Conservation (phyloP, 2,797 vertebrate genomes). For the Thripadectes ignobilis region DNA sequence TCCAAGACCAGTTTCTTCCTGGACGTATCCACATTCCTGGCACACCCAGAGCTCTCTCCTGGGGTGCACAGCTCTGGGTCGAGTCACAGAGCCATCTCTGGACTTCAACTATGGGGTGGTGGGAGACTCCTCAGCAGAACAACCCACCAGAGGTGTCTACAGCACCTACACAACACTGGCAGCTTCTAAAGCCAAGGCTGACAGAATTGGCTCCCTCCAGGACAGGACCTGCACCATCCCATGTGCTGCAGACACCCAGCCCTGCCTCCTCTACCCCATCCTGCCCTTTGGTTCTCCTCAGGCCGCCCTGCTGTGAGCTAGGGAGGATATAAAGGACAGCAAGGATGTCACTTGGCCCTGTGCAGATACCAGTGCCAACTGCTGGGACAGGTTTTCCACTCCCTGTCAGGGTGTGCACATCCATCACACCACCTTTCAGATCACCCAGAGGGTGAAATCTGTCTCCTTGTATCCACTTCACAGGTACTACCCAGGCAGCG, state of each 20-base stretch:
- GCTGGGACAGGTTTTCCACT: not conserved
- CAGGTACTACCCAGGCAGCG: not conserved
- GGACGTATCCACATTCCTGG: accelerated
- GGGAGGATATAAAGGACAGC: not conserved
- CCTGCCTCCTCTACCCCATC: not conserved
- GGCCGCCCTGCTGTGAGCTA: not conserved
- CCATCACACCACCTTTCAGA: not conserved
- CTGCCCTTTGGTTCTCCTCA: not conserved
- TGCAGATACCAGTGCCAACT: not conserved
- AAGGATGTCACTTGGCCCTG: not conserved
- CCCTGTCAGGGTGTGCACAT: not conserved
- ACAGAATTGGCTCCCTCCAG: not conserved
- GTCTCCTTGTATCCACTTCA: not conserved
- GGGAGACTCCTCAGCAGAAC: not conserved
- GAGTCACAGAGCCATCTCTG: accelerated
- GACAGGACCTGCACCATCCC: not conserved
- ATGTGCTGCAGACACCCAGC: not conserved
- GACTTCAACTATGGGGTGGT: not conserved
- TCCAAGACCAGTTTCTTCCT: not conserved
- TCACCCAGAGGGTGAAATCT: accelerated
- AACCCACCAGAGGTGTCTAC: not conserved
- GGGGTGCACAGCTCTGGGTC: accelerated
- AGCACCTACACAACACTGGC: not conserved
- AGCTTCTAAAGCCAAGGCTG: not conserved
- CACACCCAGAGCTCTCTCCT: not conserved